Base-by-base conservation (phyloP, 2,797 vertebrate genomes). In the Rhinogobio ventralis region DNA sequence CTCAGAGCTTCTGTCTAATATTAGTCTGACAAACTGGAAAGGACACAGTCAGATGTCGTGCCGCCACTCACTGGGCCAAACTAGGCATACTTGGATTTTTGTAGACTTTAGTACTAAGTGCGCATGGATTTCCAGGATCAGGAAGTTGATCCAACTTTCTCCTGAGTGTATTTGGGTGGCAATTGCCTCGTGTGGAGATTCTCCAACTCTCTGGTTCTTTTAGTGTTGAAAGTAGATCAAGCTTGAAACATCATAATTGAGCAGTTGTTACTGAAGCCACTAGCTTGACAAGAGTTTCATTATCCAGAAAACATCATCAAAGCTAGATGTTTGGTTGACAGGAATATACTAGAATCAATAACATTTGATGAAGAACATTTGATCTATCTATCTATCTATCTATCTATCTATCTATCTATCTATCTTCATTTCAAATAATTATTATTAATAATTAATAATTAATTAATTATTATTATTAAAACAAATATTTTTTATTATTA, bases 1-100 rank as follows among this genome's bases (percentile, higher is more conserved):
- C 86, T 88, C 75, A 69, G 86, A 84, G 67, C 77, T 57, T 79
- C 72, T 74, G 86, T 84, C 82, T 55, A 51, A 86, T 89, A 84
- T 88, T 89, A 86, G 80, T 85, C 72, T 83, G 82, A 82, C 83
- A 53, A 79, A 81, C 81, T 66, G 83, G 42, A 87, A 60, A 66
- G 60, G 84, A 85, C 75, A 83, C 69, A 73, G 81, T 75, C 68
- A 67, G 55, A 78, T 73, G 78, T 80, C 36, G 30, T 49, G 66
- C n/a, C 3, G 36, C 33, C 30, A 3, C 79, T 19, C 6, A 4
- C 46, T 28, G 71, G 72, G 60, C 60, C 25, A 25, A 13, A 42
- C 62, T 62, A 77, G 19, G 36, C 76, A 57, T 33, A 33, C 62
- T 69, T 62, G 49, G 83, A 85, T 71, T 82, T 87, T 74, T 81